Base-by-base conservation (phyloP, 2,888 invertebrate genomes). In the Mellilla xanthometata region DNA sequence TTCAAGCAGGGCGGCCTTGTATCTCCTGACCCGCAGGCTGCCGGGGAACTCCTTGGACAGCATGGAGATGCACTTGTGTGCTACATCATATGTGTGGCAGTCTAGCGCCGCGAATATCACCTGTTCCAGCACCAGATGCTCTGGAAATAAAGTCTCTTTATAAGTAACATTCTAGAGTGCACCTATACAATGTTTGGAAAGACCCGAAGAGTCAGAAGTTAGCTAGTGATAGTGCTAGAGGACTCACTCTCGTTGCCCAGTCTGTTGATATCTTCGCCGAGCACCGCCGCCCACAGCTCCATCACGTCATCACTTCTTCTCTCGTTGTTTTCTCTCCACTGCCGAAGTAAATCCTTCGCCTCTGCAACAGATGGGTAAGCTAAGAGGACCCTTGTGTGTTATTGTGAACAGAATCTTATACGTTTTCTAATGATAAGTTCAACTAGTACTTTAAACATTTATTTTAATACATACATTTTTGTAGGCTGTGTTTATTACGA, bases 81-180 rank as follows among this genome's bases (percentile, higher is more conserved):
- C 97, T 39, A 97, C 90, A 35, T 93, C 92, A 57, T 95, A 91
- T 19, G 94, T 90, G 64, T 95, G 94, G 66, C 95, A 95, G 78
- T 99, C 99, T 58, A 99, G 82, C 0, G 97, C 96, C 8, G 99
- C 98, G 46, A 97, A 91, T 62, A 96, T 95, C 9, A 99, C 96
- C 92, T 99, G 99, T 76, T 99, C 99, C 72, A 97, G 86, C 28
- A 99, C 93, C 46, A 97, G 89, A 91, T 96, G 96, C 69, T 95
- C 97, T 97, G 81, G 35, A 91, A 91, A 7, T 12, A 40, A 22
- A 6, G n/a, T n/a, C n/a, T n/a, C n/a, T n/a, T n/a, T n/a, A n/a
- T n/a, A n/a, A n/a, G n/a, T n/a, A n/a, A n/a, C n/a, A n/a, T n/a
- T n/a, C n/a, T n/a, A n/a, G n/a, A n/a, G n/a, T n/a, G n/a, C n/a